phyloP scores from a whole-genome alignment of 1,140 invertebrate species.

The Cyclina sinensis region DNA sequence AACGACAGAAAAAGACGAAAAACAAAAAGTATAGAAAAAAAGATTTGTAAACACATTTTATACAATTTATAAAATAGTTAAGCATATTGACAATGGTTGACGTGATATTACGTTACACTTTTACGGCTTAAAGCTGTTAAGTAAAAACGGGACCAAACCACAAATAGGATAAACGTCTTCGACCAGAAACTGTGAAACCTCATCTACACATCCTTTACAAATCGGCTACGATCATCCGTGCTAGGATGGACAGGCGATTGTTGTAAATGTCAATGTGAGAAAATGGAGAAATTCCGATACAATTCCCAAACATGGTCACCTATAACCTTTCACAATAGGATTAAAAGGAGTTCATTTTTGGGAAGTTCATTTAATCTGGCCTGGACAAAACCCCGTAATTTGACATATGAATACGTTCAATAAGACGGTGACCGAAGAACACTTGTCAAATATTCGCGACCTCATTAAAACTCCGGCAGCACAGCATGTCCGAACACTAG shows the following conservation, averaged over 20 bases:
- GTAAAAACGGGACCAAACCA: constrained; percentile 24
- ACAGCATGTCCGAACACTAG: constrained; percentile 62
- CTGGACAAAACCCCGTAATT: constrained; percentile 69
- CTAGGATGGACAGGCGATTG: constrained; percentile 60
- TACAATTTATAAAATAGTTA: too few relatives aligned
- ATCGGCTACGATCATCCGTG: constrained; percentile 17
- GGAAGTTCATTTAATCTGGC: constrained; percentile 69
- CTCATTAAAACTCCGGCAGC: constrained; percentile 63
- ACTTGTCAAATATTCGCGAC: constrained; percentile 65
- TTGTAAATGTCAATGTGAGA: constrained; percentile 58
- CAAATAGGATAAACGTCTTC: constrained; percentile 51
- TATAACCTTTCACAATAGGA: constrained; percentile 60
- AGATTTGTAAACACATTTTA: too few relatives aligned
- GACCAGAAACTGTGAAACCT: constrained; percentile 57
- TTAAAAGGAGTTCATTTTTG: constrained; percentile 68
- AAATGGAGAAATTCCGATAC: constrained; percentile 66
- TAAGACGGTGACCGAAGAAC: constrained; percentile 52
- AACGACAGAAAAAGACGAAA: too few relatives aligned
- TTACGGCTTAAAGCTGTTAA: background rate
- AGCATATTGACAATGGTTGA: too few relatives aligned
- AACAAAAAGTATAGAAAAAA: too few relatives aligned
- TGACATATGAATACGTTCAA: constrained; percentile 69
- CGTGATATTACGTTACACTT: background rate
- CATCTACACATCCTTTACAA: constrained; percentile 44
- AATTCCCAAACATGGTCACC: constrained; percentile 55